Evolutionary conservation across 30 jellyfish, hydroid and myxozoan genomes (phyloP).

Genomic region (Morbakka virulenta): DNA sequence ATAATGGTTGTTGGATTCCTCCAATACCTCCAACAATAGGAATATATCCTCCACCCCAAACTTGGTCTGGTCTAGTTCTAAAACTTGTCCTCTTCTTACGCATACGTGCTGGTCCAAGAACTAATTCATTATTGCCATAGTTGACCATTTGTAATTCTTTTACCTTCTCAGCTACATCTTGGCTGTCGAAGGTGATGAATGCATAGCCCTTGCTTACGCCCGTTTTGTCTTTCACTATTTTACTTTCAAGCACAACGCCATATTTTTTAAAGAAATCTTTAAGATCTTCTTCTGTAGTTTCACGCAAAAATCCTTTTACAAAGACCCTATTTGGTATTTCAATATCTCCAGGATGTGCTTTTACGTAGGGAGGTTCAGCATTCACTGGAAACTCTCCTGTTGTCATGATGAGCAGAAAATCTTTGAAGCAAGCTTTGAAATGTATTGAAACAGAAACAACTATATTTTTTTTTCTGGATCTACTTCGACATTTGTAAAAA

Average conservation of each 20-base stretch:
- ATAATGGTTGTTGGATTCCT: conserved; percentile 73
- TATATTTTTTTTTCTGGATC: no score
- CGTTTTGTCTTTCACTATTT: conserved; percentile 81
- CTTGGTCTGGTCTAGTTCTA: conserved; percentile 68
- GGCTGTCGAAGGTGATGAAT: conserved; percentile 93
- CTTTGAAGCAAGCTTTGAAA: no score
- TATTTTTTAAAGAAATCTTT: conserved; percentile 72
- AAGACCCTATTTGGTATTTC: conserved; percentile 97
- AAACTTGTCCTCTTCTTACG: conserved; percentile 84
- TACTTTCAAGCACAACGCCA: conserved; percentile 96
- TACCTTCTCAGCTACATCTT: conserved; percentile 88
- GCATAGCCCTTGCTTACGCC: conserved; percentile 85
- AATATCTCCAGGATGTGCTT: conserved; percentile 91
- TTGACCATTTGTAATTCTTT: conserved; percentile 69
- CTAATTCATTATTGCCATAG: conserved; percentile 75
- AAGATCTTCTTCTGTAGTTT: conserved; percentile 93
- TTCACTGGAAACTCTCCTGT: background rate
- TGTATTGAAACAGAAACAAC: no score
- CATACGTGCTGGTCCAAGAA: conserved; percentile 91
- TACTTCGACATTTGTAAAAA: no score
- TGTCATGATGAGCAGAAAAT: no score
- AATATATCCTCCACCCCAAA: conserved; percentile 12
- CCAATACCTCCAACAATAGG: conserved; percentile 18
- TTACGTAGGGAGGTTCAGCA: background rate
- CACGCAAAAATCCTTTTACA: conserved; percentile 97